These are phyloP conservation scores for Carcina quercana DNA, from an alignment of 2,888 invertebrate species.

Conservation along the genomic window DNA sequence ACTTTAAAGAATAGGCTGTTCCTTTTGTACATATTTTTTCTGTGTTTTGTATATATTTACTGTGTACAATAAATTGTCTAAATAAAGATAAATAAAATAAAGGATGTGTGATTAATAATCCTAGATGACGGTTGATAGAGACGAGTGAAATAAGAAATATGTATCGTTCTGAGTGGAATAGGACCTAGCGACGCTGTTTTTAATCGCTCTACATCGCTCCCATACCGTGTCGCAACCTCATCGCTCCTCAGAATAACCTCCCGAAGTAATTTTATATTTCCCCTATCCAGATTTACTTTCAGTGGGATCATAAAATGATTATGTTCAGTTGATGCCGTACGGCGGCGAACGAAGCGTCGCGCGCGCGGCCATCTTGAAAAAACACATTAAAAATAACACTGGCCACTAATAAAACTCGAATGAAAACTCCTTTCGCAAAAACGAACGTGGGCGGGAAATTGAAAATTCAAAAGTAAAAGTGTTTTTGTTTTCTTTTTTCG, in stretches of 20 bases:
- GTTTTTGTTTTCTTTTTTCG: conserved; percentile 1
- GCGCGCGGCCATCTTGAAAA: conserved; percentile 26
- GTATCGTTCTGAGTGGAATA: no score
- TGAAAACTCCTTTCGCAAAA: neutral
- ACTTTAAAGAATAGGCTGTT: no score
- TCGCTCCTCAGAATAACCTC: conserved; percentile 25
- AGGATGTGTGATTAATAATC: no score
- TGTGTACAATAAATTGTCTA: no score
- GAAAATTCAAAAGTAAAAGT: neutral
- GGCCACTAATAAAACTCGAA: no score
- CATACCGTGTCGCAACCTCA: conserved; percentile 5
- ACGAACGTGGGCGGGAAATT: neutral
- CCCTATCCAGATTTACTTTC: conserved; percentile 49
- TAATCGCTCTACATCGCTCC: no score
- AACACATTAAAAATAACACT: conserved; percentile 5
- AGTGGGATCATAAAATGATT: conserved; percentile 32
- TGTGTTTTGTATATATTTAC: no score
- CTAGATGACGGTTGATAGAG: no score
- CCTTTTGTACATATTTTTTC: no score
- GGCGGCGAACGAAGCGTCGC: conserved; percentile 28
- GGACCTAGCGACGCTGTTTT: no score
- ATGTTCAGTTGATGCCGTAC: conserved; percentile 32
- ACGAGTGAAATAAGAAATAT: no score
- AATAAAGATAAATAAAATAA: no score
- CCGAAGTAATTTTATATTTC: conserved; percentile 56